These are phyloP conservation scores for Venusia cambrica DNA, from an alignment of 2,888 invertebrate species.

Conservation along the genomic window DNA sequence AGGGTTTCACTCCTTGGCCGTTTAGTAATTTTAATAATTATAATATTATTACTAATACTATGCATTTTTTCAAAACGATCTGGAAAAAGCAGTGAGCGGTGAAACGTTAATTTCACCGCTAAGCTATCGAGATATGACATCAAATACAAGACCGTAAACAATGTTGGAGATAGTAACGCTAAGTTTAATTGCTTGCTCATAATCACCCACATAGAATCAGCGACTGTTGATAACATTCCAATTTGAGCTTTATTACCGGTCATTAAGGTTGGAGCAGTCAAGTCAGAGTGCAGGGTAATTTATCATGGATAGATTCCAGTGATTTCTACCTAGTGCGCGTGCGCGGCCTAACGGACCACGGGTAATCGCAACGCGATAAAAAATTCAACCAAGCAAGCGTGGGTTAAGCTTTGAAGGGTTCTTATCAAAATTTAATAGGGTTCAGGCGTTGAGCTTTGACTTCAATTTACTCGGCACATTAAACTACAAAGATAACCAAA, in stretches of 20 bases:
- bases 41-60: too few species aligned
- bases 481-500: too few species aligned
- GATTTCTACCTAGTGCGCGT: conserved; percentile 48
- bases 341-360: conserved; percentile 62
- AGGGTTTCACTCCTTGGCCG: too few species aligned
- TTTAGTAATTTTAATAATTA: too few species aligned
- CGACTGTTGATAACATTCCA: conserved; percentile 18
- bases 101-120: conserved; percentile 16
- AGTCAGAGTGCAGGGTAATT: conserved; percentile 34
- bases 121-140: conserved; percentile 30
- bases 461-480: too few species aligned
- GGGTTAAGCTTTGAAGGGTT: conserved; percentile 23
- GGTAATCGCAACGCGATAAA: conserved; percentile 66
- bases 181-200: conserved; percentile 37
- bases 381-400: conserved; percentile 36
- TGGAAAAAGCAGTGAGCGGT: conserved; percentile 1
- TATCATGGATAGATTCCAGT: conserved; percentile 46
- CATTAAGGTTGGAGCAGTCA: conserved; percentile 29
- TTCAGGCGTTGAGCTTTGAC: too few species aligned
- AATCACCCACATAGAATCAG: conserved; percentile 30
- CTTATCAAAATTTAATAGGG: conserved; percentile 10
- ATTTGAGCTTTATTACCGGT: conserved; percentile 23
- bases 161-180: conserved; percentile 31
- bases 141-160: conserved; percentile 29
- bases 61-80: too few species aligned